Evolutionary conservation across 2,888 invertebrate species (phyloP), one percentile per base, ranked within the genome.

Genomic region (Drosophila melanocephala): DNA sequence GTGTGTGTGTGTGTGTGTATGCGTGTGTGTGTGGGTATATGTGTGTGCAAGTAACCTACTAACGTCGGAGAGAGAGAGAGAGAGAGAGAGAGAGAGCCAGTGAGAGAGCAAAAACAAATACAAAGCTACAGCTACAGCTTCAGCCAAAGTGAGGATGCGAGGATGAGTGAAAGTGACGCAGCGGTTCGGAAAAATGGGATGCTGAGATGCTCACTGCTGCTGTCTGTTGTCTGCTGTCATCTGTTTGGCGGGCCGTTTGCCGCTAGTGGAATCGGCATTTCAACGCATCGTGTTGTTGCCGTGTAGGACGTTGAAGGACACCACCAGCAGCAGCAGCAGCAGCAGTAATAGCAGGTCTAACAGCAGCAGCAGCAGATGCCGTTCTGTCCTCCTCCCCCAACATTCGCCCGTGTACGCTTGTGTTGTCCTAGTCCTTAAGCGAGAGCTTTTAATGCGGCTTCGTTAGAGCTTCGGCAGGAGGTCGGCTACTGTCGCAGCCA

Each of bases 211-310:
- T 50, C 52, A 61, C 55, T 73, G 75, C 55, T 72, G 75, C 37
- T 47, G 71, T 64, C 86, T 81, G 77, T 81, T 86, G 90, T 86
- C 85, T 89, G 88, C 72, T 83, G 81, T 90, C 91, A 91, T 87
- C 89, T 87, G 92, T 91, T 91, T 87, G 91, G 85, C 85, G 90
- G 91, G 91, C 86, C 90, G 92, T 88, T 89, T 88, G 91, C 84
- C 87, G 83, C 85, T 79, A 69, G 72, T 85, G 68, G 87, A 74
- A 81, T 79, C 83, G 72, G 78, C 74, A 79, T 75, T 65, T 67
- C 71, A 72, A 64, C 73, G 75, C 72, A 67, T 51, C 47, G 35
- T 75, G 79, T 79, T 86, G 84, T 84, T 87, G 77, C 72, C 78
- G 76, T 81, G 77, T 80, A 90, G 87, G 85, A 86, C 91, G 81